Conservation (phyloP, 2,113 vertebrate species). For the Dromas ardeola region DNA sequence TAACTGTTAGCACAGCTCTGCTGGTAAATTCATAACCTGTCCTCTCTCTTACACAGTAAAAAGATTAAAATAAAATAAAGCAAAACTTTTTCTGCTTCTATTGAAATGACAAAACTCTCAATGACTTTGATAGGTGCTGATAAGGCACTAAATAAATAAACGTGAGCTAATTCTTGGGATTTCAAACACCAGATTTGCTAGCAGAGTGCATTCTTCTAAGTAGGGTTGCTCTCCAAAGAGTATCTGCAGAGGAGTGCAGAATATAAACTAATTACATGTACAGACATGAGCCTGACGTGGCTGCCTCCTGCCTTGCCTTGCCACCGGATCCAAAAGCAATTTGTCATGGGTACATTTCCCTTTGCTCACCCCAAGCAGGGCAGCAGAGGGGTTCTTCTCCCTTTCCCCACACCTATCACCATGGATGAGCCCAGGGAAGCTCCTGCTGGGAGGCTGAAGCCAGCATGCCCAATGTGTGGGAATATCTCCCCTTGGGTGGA, state of each 20-base stretch:
- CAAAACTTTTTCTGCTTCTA: not conserved
- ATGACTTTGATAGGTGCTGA: not conserved
- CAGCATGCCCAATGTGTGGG: rapidly evolving
- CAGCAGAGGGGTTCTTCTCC: not conserved
- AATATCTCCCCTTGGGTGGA: not conserved
- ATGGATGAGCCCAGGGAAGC: rapidly evolving
- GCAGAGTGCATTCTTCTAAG: not conserved
- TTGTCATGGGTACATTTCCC: rapidly evolving
- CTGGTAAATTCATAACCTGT: not conserved
- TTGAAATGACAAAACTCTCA: not conserved
- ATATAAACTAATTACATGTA: not conserved
- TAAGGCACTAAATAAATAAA: not conserved
- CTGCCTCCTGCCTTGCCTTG: not conserved
- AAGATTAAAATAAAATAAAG: not conserved
- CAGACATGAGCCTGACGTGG: rapidly evolving
- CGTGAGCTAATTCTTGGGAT: not conserved
- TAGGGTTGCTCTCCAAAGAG: not conserved
- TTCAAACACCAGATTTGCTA: not conserved
- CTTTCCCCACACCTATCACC: rapidly evolving
- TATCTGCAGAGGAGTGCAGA: not conserved
- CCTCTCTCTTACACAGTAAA: not conserved
- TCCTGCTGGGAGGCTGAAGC: rapidly evolving
- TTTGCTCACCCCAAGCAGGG: not conserved
- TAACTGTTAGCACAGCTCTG: not conserved
- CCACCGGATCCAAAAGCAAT: rapidly evolving